These are phyloP conservation scores for Ispidina lecontei DNA, from an alignment of 2,797 vertebrate species.

Conservation along the genomic window DNA sequence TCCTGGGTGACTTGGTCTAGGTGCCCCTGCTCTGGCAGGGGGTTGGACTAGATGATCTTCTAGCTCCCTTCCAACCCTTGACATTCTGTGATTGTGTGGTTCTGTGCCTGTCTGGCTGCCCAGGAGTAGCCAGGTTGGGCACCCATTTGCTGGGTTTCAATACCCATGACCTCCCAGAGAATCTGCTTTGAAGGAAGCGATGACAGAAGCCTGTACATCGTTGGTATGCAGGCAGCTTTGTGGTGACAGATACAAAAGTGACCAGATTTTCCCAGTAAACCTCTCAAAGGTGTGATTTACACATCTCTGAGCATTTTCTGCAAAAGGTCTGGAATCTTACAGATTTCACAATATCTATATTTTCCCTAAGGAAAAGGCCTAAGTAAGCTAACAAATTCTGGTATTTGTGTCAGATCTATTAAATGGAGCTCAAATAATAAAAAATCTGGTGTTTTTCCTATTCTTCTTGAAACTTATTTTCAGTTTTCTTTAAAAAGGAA, in stretches of 20 bases:
- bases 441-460: constrained; percentile 58
- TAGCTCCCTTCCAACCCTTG: too few relatives aligned
- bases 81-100: too few relatives aligned
- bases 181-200: not conserved
- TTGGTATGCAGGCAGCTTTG: not conserved
- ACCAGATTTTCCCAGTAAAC: constrained; percentile 35
- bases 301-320: constrained; percentile 49
- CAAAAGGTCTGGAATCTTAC: constrained; percentile 52
- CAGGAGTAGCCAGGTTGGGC: not conserved
- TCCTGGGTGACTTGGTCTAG: too few relatives aligned
- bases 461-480: constrained; percentile 64
- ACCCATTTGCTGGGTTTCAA: not conserved
- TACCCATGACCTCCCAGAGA: not conserved
- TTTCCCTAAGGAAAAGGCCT: constrained; percentile 24
- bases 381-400: constrained; percentile 49
- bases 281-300: constrained; percentile 26
- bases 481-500: constrained; percentile 65
- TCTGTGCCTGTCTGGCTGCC: not conserved
- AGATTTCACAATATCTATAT: constrained; percentile 35
- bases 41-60: too few relatives aligned
- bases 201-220: not conserved
- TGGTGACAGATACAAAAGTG: not conserved
- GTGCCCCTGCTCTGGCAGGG: too few relatives aligned
- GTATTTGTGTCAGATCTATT: constrained; percentile 31
- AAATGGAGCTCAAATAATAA: constrained; percentile 62